Conservation (phyloP, 2,113 vertebrate species). For the Laticauda laticaudata region DNA sequence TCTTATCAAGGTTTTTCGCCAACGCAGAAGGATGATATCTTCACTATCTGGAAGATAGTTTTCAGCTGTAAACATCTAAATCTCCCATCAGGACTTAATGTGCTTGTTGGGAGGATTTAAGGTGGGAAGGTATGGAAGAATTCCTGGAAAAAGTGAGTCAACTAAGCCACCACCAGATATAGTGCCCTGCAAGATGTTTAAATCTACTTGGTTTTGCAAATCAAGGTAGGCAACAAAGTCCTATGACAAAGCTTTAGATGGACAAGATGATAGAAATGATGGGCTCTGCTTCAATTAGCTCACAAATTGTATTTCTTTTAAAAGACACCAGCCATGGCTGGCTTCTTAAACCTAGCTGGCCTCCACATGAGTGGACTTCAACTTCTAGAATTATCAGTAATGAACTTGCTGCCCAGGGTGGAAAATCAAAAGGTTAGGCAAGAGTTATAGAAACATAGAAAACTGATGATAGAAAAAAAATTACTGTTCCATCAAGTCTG, state of each 20-base stretch:
- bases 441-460: neutral
- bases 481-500: neutral
- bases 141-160: neutral
- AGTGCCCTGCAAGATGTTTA: neutral
- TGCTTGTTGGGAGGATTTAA: neutral
- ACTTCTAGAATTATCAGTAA: neutral
- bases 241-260: neutral
- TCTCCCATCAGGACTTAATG: neutral
- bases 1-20: constrained; percentile 13
- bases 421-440: neutral
- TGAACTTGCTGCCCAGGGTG: neutral
- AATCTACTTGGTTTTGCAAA: neutral
- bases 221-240: neutral
- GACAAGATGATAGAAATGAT: neutral
- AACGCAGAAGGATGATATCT: neutral
- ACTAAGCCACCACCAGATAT: neutral
- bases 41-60: neutral
- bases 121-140: constrained; percentile 1
- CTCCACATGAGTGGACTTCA: neutral
- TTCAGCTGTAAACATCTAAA: constrained; percentile 13
- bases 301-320: neutral
- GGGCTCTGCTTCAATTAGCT: neutral
- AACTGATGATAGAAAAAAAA: neutral
- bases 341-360: neutral
- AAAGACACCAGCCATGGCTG: neutral